Evolutionary conservation across 2,113 vertebrate genomes (phyloP), one percentile per base, ranked within the genome.

Genomic region (Ginglymostoma cirratum): DNA sequence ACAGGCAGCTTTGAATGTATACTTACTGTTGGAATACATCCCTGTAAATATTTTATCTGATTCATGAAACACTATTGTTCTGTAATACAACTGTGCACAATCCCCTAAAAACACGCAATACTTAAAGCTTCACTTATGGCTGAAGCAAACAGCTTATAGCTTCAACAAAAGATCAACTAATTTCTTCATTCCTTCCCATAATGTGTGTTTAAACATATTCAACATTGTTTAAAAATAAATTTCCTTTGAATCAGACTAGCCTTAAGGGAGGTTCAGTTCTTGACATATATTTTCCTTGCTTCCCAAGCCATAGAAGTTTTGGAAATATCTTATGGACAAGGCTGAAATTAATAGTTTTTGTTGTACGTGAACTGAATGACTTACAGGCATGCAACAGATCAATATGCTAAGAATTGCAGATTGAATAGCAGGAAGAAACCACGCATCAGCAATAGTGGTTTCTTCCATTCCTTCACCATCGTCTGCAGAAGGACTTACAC

Each of bases 351-450:
- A 96, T 96, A 97, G 96, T 97, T 97, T 97, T 97, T 97, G 96
- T 96, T 97, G 97, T 97, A 96, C 96, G 96, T 2, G 66, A 97
- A 97, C 96, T 96, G 96, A 97, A 96, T 96, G 96, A 97, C 96
- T 97, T 42, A 96, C 96, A 97, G 97, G 97, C 97, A 97, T 95
- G 97, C 0, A 70, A 97, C 96, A 97, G 97, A 98, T 97, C 97
- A 97, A 96, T 86, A 97, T 0, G 0, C 19, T 97, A 96, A 97
- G 96, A 45, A 96, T 96, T 97, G 96, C 97, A 97, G 97, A 97
- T 96, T 97, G 97, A 97, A 97, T 97, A 96, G 96, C 17, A 0
- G 96, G 96, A 97, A 97, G 96, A 96, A 96, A 96, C 0, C 96
- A 96, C 96, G 96, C 96, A 97, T 97, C 96, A 96, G 96, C 97